Evolutionary conservation across 2,113 vertebrate species (phyloP), one percentile per base, ranked within the genome.

Genomic region (Neolamprologus devosi): DNA sequence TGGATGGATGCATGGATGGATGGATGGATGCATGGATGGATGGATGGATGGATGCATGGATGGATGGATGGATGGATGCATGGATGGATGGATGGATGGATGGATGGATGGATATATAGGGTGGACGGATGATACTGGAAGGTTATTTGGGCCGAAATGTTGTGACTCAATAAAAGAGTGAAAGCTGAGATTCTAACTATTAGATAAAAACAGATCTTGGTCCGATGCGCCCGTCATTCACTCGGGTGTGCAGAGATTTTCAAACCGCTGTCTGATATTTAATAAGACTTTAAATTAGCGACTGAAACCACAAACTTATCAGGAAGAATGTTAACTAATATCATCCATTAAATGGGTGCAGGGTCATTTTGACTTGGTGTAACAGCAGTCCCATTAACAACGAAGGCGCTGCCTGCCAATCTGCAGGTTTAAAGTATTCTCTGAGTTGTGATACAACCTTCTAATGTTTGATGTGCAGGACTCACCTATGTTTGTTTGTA

Each of bases 41-140:
- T 5, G 9, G 2, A 10, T 37, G 35, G 9, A 10, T 2, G 4
- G 2, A 10, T 1, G 8, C 0, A 4, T 4, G 9, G 10, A 3
- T 1, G 10, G 1, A 11, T 1, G 4, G 2, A 5, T 0, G 4
- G 37, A 3, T 5, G 5, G 5, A 1, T 8, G 45, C 7, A 17
- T 8, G 14, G 3, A 14, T 4, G 3, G 5, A 14, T 6, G 5
- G 0, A 45, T 3, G 6, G 5, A 7, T 7, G 6, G 6, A 7
- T 8, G 6, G 14, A 0, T 16, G 2, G 3, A 8, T 8, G 14
- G n/a, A n/a, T n/a, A n/a, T n/a, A n/a, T n/a, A n/a, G n/a, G n/a
- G n/a, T 8, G 6, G 14, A 0, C 7, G 2, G 3, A 8, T 8
- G 14, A 58, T 30, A 60, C 5, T 60, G 28, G 30, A n/a, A 2